Evolutionary conservation across 2,797 vertebrate genomes (phyloP).

Genomic region (Molossus alvarezi): DNA sequence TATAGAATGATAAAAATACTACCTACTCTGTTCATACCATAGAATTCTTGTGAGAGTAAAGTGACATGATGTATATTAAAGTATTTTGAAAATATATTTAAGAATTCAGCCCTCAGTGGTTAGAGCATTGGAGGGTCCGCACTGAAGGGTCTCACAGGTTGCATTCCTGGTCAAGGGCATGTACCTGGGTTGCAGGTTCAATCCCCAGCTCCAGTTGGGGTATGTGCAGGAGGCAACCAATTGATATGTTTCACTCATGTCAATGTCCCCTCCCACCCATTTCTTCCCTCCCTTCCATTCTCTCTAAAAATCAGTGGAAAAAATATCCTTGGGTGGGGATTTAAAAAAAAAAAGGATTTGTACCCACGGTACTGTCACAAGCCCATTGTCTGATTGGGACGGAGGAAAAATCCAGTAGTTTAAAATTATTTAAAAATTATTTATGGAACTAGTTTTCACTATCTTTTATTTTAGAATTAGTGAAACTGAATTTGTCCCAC

Average conservation of each 20-base stretch:
- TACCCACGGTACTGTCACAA: background rate
- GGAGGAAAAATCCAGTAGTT: background rate
- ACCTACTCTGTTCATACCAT: background rate
- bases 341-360: background rate
- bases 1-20: conserved; percentile 41
- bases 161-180: too few species aligned
- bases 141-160: too few species aligned
- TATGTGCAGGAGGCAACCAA: too few species aligned
- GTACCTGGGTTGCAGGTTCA: too few species aligned
- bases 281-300: too few species aligned
- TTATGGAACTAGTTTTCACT: conserved; percentile 26
- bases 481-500: background rate
- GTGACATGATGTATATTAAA: background rate
- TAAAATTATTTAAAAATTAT: background rate
- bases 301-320: too few species aligned
- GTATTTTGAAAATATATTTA: conserved; percentile 54
- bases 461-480: conserved; percentile 41
- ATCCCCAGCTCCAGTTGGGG: too few species aligned
- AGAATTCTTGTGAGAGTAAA: conserved; percentile 64
- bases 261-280: too few species aligned
- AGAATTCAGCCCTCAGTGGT: conserved; percentile 5
- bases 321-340: too few species aligned
- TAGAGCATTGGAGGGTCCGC: too few species aligned
- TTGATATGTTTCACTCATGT: too few species aligned
- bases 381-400: background rate